These are phyloP conservation scores for Calypte anna DNA, from an alignment of 2,113 vertebrate genomes.

Conservation along the genomic window DNA sequence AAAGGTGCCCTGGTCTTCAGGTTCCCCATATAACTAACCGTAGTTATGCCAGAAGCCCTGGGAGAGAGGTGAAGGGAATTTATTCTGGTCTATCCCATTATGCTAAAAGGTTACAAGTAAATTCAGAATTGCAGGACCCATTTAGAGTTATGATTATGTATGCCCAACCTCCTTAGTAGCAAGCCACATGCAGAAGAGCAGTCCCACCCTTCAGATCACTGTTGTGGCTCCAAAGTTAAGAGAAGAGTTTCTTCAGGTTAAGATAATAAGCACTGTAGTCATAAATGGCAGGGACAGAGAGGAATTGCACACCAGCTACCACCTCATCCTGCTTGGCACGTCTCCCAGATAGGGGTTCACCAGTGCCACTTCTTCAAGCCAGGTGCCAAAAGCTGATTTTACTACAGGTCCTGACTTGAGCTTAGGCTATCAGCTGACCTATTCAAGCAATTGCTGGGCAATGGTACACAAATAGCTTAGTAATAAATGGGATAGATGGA, in stretches of 20 bases:
- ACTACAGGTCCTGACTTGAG: not conserved
- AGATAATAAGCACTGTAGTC: not conserved
- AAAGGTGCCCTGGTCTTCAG: not conserved
- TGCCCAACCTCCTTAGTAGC: not conserved
- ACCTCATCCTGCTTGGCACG: not conserved
- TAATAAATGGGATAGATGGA: not conserved
- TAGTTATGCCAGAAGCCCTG: not conserved
- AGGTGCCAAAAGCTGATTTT: not conserved
- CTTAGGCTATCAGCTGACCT: not conserved
- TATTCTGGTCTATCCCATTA: not conserved
- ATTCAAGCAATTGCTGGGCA: not conserved
- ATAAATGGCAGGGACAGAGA: not conserved
- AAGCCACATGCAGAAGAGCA: not conserved
- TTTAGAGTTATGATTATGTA: not conserved
- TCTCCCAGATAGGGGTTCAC: not conserved
- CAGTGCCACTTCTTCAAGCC: not conserved
- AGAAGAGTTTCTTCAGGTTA: not conserved
- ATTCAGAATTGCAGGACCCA: not conserved
- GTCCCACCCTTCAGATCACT: not conserved
- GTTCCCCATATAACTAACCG: not conserved
- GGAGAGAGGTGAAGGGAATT: too few relatives aligned
- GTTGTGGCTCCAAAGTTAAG: not conserved
- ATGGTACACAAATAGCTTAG: fast-evolving
- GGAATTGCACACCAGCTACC: not conserved
- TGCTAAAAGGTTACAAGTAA: not conserved